Evolutionary conservation across 92 coral and sea anemone species (phyloP).

Genomic region (Phenganax subtilis): DNA sequence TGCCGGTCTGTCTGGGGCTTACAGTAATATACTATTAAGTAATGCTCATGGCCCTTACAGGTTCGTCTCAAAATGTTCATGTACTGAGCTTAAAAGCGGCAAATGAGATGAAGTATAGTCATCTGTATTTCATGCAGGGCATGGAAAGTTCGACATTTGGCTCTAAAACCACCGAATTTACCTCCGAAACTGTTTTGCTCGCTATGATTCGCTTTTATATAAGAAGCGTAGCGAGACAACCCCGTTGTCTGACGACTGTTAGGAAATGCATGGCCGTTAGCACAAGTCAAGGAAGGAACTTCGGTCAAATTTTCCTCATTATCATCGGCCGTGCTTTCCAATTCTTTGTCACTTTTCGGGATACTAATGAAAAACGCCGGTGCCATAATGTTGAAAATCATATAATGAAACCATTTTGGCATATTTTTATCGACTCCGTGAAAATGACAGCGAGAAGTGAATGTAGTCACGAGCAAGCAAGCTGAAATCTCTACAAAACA

Average conservation of each 20-base stretch:
- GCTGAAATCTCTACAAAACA: constrained; percentile 69
- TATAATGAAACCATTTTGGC: constrained; percentile 53
- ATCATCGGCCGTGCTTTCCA: background rate
- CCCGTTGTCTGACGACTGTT: constrained; percentile 18
- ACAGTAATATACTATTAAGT: too few relatives aligned
- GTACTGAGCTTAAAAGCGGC: too few relatives aligned
- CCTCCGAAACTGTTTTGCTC: background rate
- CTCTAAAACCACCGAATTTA: background rate
- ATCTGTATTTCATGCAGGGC: too few relatives aligned
- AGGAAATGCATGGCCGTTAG: constrained; percentile 33
- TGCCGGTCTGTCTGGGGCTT: too few relatives aligned
- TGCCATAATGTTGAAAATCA: constrained; percentile 56
- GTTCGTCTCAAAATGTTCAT: too few relatives aligned
- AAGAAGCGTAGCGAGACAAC: constrained; percentile 11
- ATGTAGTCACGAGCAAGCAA: constrained; percentile 70
- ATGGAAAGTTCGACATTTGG: too few relatives aligned
- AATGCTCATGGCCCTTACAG: too few relatives aligned
- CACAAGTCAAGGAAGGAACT: constrained; percentile 7
- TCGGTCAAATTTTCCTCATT: background rate
- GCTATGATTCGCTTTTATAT: background rate
- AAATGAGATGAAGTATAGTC: too few relatives aligned
- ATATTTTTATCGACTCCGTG: constrained; percentile 59
- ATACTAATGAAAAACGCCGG: constrained; percentile 32
- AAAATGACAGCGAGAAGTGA: constrained; percentile 68
- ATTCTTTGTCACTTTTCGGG: constrained; percentile 1